A percentile compares a stretch with the other conserved stretches of the same genome.
These are phyloP conservation scores for Campoletis sonorensis DNA, from an alignment of 1,140 invertebrate genomes.

Conservation along the genomic window DNA sequence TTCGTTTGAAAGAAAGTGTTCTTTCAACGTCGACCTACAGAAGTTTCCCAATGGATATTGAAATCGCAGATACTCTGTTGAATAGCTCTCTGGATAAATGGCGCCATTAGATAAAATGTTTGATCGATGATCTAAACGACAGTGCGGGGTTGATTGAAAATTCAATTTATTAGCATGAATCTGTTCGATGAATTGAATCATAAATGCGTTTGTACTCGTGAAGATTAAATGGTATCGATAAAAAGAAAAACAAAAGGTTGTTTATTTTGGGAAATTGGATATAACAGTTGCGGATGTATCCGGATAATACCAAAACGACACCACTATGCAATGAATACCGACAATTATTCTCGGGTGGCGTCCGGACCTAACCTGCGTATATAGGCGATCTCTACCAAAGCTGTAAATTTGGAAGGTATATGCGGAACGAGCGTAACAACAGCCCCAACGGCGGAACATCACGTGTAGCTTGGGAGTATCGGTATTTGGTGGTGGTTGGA, in stretches of 20 bases:
- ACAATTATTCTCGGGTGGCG: background rate
- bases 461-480: slow-evolving; percentile 13
- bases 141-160: too few relatives aligned
- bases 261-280: background rate
- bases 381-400: background rate
- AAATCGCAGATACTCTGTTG: too few relatives aligned
- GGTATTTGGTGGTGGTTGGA: slow-evolving; percentile 17
- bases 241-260: background rate
- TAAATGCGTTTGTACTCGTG: too few relatives aligned
- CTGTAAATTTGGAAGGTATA: slow-evolving; percentile 17
- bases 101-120: too few relatives aligned
- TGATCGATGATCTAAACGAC: too few relatives aligned
- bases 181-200: background rate
- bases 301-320: background rate
- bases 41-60: too few relatives aligned
- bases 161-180: background rate
- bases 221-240: too few relatives aligned
- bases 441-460: background rate
- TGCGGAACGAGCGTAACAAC: slow-evolving; percentile 16
- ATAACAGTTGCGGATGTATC: background rate
- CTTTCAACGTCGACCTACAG: too few relatives aligned
- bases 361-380: background rate
- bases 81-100: too few relatives aligned
- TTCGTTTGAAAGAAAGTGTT: too few relatives aligned
- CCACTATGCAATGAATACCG: background rate